Evolutionary conservation across 1,140 invertebrate species (phyloP).

Genomic region (Megalopta genalis): DNA sequence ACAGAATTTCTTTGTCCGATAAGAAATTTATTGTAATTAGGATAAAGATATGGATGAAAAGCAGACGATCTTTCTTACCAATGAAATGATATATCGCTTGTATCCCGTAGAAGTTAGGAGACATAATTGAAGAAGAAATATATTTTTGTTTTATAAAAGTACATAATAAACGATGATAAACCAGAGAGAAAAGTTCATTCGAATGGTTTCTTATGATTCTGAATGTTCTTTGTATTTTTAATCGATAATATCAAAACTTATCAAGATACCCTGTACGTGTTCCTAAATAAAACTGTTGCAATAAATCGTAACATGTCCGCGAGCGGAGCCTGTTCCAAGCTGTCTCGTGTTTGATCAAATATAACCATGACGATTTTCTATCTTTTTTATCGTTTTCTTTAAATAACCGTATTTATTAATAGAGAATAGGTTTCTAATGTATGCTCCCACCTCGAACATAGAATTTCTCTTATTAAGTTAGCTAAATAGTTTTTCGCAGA

Average conservation of each 20-base stretch:
- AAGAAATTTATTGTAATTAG: not conserved
- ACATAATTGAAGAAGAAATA: not conserved
- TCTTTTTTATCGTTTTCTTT: slow-evolving; percentile 26
- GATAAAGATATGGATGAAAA: slow-evolving; percentile 9
- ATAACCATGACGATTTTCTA: slow-evolving; percentile 39
- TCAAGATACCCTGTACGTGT: not conserved
- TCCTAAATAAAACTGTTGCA: slow-evolving; percentile 4
- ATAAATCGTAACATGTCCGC: slow-evolving; percentile 1
- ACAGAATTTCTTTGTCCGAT: not conserved
- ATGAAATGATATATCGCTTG: too few species aligned
- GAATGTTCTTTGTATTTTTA: not conserved
- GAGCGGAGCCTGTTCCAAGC: not conserved
- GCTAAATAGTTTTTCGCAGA: too few species aligned
- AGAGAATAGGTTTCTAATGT: slow-evolving; percentile 3
- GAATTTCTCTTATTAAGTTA: too few species aligned
- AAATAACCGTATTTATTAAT: slow-evolving; percentile 46
- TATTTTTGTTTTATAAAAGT: not conserved
- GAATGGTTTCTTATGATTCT: too few species aligned
- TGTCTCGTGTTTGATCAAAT: slow-evolving; percentile 24
- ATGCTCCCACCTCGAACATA: not conserved
- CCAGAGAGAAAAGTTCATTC: too few species aligned
- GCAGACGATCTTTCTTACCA: not conserved
- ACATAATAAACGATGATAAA: not conserved
- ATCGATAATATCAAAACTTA: not conserved
- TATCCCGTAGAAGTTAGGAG: too few species aligned